A percentile compares a stretch with the other conserved stretches of the same genome.
Evolutionary conservation across 1,140 invertebrate species (phyloP).

Genomic region (Lanistes nyassanus): DNA sequence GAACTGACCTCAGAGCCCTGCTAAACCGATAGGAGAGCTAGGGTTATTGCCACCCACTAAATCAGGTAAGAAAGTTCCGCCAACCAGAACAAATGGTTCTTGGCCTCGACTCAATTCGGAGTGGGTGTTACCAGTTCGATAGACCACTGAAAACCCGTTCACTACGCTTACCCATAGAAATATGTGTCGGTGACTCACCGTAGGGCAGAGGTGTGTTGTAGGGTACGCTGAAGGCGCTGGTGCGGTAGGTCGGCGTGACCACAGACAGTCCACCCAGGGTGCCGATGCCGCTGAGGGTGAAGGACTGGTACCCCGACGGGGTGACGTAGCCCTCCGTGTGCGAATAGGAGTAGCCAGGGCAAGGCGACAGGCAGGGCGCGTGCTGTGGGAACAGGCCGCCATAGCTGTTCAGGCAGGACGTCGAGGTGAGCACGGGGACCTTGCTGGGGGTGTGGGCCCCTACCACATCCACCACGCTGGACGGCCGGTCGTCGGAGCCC

Average conservation of each 20-base stretch:
- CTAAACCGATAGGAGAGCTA: too few relatives aligned
- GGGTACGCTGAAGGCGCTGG: conserved; percentile 43
- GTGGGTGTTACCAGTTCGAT: too few relatives aligned
- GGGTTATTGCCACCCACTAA: too few relatives aligned
- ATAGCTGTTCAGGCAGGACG: conserved; percentile 21
- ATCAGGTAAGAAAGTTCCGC: too few relatives aligned
- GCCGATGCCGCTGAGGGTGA: conserved; percentile 42
- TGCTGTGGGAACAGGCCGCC: conserved; percentile 18
- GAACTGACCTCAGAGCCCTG: too few relatives aligned
- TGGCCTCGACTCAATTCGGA: too few relatives aligned
- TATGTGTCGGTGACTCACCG: conserved; percentile 31
- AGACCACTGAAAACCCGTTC: too few relatives aligned
- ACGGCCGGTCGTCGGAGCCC: conserved; percentile 37
- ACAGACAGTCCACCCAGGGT: conserved; percentile 38
- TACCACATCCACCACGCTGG: conserved; percentile 34
- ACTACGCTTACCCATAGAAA: too few relatives aligned
- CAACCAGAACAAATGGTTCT: too few relatives aligned
- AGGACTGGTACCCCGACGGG: conserved; percentile 43
- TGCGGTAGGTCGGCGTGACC: conserved; percentile 31
- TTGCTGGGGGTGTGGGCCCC: conserved; percentile 33
- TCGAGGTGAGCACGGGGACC: conserved; percentile 19
- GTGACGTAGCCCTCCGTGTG: conserved; percentile 34
- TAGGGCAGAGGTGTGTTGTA: conserved; percentile 39
- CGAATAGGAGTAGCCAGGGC: conserved; percentile 30
- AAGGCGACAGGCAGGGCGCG: conserved; percentile 26